These are phyloP conservation scores for Arenaria interpres DNA, from an alignment of 2,113 vertebrate genomes.

Conservation along the genomic window DNA sequence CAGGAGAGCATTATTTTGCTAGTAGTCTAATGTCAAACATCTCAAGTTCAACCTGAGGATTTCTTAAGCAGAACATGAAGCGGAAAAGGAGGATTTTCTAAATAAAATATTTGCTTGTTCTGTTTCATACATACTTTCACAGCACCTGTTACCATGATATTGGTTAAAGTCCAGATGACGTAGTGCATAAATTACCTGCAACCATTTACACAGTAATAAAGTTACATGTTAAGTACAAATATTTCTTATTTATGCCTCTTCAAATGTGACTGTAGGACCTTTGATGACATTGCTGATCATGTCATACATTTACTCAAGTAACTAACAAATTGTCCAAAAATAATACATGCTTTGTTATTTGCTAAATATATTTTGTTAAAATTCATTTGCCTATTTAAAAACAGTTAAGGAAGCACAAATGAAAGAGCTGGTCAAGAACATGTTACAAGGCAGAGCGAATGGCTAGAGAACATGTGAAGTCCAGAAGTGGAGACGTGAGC, in stretches of 20 bases:
- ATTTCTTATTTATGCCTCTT: not conserved
- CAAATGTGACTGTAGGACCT: not conserved
- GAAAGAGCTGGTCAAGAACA: not conserved
- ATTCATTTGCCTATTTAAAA: not conserved
- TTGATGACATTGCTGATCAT: not conserved
- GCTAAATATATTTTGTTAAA: not conserved
- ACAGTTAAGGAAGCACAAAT: not conserved
- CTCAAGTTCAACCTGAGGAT: not conserved
- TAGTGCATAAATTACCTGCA: not conserved
- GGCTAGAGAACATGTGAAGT: not conserved
- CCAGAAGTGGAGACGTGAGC: not conserved
- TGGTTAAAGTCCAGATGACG: not conserved
- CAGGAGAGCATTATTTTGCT: not conserved
- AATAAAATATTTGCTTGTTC: not conserved
- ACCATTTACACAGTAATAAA: not conserved
- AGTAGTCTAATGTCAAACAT: not conserved
- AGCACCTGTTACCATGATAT: not conserved
- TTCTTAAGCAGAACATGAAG: not conserved
- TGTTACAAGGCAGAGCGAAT: not conserved
- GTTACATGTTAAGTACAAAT: not conserved
- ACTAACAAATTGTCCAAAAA: not conserved
- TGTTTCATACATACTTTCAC: not conserved
- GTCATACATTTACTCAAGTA: not conserved
- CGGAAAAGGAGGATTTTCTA: not conserved
- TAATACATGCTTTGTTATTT: not conserved